phyloP scores from a whole-genome alignment of 2,888 invertebrate genomes.

The Pristionchus mayeri region DNA sequence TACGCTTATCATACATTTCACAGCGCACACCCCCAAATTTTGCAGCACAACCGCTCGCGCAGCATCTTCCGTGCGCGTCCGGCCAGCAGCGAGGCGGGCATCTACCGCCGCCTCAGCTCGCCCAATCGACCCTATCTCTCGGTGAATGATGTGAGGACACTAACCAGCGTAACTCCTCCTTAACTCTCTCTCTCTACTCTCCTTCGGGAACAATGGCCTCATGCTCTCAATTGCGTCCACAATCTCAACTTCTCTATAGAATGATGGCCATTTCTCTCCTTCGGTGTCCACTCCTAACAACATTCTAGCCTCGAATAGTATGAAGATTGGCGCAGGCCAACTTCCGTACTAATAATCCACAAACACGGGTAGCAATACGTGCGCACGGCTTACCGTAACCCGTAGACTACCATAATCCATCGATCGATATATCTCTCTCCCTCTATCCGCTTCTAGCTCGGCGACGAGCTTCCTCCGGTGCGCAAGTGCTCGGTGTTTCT shows the following conservation, averaged over 20 bases:
- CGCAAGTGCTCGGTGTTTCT: slow-evolving; percentile 29
- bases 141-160: slow-evolving; percentile 42
- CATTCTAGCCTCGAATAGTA: too few species aligned
- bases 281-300: too few species aligned
- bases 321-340: neutral
- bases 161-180: neutral
- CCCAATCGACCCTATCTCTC: slow-evolving; percentile 48
- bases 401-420: too few species aligned
- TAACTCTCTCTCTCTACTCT: too few species aligned
- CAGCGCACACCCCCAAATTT: neutral
- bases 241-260: neutral
- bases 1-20: neutral
- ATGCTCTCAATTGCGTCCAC: neutral
- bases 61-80: slow-evolving; percentile 53
- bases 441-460: slow-evolving; percentile 7
- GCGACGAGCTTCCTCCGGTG: neutral
- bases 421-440: too few species aligned
- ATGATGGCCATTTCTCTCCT: too few species aligned
- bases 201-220: too few species aligned
- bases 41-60: slow-evolving; percentile 54
- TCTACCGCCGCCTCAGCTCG: slow-evolving; percentile 43
- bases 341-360: neutral
- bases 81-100: slow-evolving; percentile 35
- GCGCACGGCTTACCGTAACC: slow-evolving; percentile 26
- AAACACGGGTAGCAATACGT: too few species aligned